phyloP scores from a whole-genome alignment of 2,888 invertebrate species.

The Parnassius orleans region DNA sequence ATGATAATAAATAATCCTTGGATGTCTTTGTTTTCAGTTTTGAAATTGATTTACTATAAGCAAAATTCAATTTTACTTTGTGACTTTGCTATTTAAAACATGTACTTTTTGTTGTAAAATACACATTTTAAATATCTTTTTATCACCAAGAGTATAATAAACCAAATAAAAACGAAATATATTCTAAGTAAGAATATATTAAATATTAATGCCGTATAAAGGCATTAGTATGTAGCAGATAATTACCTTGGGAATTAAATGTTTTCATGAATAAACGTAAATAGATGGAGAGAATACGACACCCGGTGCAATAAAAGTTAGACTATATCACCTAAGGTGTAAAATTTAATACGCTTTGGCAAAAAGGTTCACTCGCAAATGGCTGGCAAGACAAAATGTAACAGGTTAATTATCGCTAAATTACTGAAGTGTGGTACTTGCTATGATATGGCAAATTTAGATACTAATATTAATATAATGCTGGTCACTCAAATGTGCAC shows the following conservation, averaged over 20 bases:
- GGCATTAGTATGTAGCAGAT: slow-evolving; percentile 29
- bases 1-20: no score
- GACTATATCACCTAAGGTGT: slow-evolving; percentile 28
- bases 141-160: neutral
- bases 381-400: slow-evolving; percentile 18
- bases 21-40: no score
- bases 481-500: no score
- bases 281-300: slow-evolving; percentile 29
- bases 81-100: no score
- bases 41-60: no score
- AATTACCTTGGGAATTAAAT: slow-evolving; percentile 35
- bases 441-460: slow-evolving; percentile 23
- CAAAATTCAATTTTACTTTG: no score
- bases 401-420: slow-evolving; percentile 28
- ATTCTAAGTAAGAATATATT: slow-evolving; percentile 12
- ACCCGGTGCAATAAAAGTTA: slow-evolving; percentile 21
- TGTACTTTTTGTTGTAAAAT: no score
- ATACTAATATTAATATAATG: neutral
- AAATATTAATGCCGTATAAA: slow-evolving; percentile 19
- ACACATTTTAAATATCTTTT: neutral
- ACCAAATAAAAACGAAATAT: slow-evolving; percentile 2
- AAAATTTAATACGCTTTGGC: slow-evolving; percentile 27
- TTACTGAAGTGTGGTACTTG: slow-evolving; percentile 27
- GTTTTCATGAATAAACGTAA: slow-evolving; percentile 34
- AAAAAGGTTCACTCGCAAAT: slow-evolving; percentile 2